Base-by-base conservation (phyloP, 2,888 invertebrate genomes). In the Apotomis betuletana region DNA sequence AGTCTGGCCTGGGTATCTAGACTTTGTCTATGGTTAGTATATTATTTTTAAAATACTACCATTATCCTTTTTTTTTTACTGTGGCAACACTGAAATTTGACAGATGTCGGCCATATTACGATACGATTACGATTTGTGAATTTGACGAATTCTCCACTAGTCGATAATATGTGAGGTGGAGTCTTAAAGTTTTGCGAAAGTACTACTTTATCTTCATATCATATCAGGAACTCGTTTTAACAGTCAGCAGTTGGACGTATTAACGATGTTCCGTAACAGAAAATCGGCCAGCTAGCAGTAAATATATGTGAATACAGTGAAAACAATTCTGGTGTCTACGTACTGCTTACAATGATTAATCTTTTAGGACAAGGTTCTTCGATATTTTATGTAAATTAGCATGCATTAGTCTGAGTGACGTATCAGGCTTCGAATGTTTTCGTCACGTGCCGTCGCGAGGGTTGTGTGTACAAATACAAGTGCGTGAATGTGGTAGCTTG, bases 261-360 rank as follows among this genome's bases (percentile, higher is more conserved):
- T 3, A 9, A 63, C 63, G 10, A 72, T 72, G 72, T 63, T 12
- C 41, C 58, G 13, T 27, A 62, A 41, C 9, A 58, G 46, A 46
- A 59, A 54, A 44, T 59, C 67, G 5, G 15, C 49, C 49, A 71
- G 71, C 15, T 67, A 74, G 67, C 67, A 52, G 44, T 63, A 74
- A 70, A 82, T 83, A 80, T 62, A 87, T 81, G 84, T 87, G 87
- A 87, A 85, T 81, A 75, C 75, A 81, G 80, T 86, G 82, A 88
- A 87, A 89, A 89, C 85, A 86, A 83, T 87, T 87, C 82, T 84
- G 82, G 84, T 90, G 90, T 86, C 85, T 90, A 89, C 90, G 90
- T 92, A 89, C 87, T 88, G 90, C 89, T 85, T 89, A 85, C 80
- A 85, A 86, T 89, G 87, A 90, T 90, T 87, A 88, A 89, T 90